phyloP scores from a whole-genome alignment of 2,888 invertebrate species.

The Hypsopygia costalis region DNA sequence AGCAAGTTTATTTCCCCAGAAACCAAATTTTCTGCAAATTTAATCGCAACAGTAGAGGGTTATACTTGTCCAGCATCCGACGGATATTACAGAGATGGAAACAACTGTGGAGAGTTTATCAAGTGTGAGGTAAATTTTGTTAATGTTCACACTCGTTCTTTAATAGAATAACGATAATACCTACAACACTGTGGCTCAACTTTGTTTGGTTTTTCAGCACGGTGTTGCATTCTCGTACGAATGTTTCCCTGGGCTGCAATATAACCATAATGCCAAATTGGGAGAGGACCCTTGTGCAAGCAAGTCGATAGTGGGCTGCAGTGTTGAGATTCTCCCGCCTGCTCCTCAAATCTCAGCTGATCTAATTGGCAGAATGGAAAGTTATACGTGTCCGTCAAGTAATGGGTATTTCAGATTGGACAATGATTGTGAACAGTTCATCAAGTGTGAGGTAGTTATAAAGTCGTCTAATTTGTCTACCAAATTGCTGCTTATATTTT shows the following conservation, averaged over 20 bases:
- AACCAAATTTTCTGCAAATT: not conserved
- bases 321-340: not conserved
- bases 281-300: constrained; percentile 4
- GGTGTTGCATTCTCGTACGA: not conserved
- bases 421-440: constrained; percentile 3
- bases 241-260: constrained; percentile 2
- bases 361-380: not conserved
- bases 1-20: not conserved
- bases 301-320: not conserved
- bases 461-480: too few relatives aligned
- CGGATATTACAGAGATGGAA: constrained; percentile 55
- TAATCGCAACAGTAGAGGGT: not conserved
- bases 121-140: constrained; percentile 3
- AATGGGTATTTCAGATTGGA: constrained; percentile 5
- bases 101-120: not conserved
- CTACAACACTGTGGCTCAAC: too few relatives aligned
- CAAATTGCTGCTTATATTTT: too few relatives aligned
- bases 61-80: constrained; percentile 23
- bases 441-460: constrained; percentile 4
- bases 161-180: too few relatives aligned
- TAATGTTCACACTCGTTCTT: not conserved
- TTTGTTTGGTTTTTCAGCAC: not conserved
- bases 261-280: not conserved
- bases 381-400: not conserved
- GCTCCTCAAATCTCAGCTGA: not conserved